These are phyloP conservation scores for Passer montanus DNA, from an alignment of 2,113 vertebrate species.

Conservation along the genomic window DNA sequence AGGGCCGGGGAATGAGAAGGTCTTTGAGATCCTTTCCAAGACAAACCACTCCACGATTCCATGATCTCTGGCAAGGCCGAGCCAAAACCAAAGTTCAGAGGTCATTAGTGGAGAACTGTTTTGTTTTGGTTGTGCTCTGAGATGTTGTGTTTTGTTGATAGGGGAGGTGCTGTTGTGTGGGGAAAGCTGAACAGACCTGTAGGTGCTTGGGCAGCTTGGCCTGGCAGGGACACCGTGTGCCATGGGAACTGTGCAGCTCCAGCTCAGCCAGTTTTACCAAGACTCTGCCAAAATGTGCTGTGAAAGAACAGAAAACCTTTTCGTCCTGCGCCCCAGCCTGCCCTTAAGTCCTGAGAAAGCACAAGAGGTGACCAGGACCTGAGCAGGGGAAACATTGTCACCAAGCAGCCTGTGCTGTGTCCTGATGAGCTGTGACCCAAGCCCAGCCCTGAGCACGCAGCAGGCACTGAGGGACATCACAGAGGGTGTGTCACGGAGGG, in stretches of 20 bases:
- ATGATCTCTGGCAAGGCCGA: background rate
- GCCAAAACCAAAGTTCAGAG: background rate
- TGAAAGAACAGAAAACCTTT: background rate
- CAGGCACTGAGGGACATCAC: no score
- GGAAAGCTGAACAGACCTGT: background rate
- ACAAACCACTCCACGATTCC: background rate
- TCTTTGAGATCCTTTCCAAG: background rate
- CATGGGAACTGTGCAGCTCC: background rate
- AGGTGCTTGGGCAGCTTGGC: background rate
- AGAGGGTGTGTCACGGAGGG: background rate
- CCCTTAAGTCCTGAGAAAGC: background rate
- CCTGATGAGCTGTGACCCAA: background rate
- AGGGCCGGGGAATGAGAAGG: background rate
- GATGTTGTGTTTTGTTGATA: no score
- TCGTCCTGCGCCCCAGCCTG: background rate
- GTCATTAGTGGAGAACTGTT: accelerated
- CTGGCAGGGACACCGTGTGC: no score
- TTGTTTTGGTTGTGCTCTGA: background rate
- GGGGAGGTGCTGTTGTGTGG: background rate
- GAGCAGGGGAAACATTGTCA: background rate
- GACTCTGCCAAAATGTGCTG: background rate
- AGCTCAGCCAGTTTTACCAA: background rate
- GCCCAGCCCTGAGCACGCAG: background rate
- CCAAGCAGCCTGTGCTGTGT: background rate
- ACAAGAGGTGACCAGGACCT: accelerated